These are phyloP conservation scores for Sthenelais limicola DNA, from an alignment of 2,888 invertebrate genomes.

Conservation along the genomic window DNA sequence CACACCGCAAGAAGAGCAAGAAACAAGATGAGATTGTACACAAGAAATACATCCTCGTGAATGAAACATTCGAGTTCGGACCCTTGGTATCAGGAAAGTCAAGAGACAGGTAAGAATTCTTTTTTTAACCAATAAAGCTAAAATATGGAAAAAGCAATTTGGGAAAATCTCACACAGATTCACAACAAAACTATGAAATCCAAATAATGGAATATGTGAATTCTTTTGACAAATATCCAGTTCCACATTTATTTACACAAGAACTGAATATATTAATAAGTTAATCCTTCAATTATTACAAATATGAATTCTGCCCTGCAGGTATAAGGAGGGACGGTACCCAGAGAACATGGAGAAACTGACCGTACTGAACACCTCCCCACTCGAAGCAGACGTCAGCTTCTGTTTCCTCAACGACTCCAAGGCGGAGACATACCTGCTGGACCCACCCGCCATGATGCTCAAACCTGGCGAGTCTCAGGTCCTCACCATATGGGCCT, in stretches of 20 bases:
- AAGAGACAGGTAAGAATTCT: conserved; percentile 65
- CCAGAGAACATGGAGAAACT: conserved; percentile 71
- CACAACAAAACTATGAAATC: too few species aligned
- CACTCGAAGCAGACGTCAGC: conserved; percentile 70
- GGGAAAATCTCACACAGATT: too few species aligned
- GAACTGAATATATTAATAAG: neutral
- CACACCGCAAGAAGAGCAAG: conserved; percentile 69
- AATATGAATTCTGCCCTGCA: conserved; percentile 44
- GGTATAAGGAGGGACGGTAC: conserved; percentile 68
- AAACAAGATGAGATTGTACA: conserved; percentile 69
- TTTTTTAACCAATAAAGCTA: neutral
- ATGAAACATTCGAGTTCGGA: conserved; percentile 72
- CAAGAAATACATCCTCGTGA: conserved; percentile 70
- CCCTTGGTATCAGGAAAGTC: conserved; percentile 72
- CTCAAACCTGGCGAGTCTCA: conserved; percentile 70
- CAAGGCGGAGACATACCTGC: conserved; percentile 69
- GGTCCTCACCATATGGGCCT: conserved; percentile 70
- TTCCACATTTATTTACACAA: neutral
- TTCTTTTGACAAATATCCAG: neutral
- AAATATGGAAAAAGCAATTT: neutral
- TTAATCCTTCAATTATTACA: too few species aligned
- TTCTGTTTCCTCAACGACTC: conserved; percentile 72
- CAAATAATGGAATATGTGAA: neutral
- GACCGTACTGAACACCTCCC: conserved; percentile 70
- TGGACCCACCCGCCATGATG: conserved; percentile 71